Evolutionary conservation across 2,797 vertebrate genomes (phyloP).

Genomic region (Danionella dracula): DNA sequence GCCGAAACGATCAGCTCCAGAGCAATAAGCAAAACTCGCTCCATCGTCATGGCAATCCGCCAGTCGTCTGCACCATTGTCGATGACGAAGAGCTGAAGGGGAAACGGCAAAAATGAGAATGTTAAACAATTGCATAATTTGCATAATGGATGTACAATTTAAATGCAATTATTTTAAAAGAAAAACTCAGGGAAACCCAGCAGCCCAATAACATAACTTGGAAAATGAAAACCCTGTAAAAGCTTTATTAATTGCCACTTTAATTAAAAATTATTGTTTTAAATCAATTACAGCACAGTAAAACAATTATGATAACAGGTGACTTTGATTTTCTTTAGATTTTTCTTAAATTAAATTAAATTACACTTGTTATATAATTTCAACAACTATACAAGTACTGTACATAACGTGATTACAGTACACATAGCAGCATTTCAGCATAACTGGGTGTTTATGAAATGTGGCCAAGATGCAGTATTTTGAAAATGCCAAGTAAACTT

Average conservation of each 20-base stretch:
- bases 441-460: too few relatives aligned
- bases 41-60: constrained; percentile 97
- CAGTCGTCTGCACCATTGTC: constrained; percentile 98
- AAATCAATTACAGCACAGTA: neutral
- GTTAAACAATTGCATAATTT: constrained; percentile 35
- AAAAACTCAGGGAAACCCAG: neutral
- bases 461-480: too few relatives aligned
- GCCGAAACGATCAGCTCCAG: constrained; percentile 96
- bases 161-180: neutral
- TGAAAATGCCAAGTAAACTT: too few relatives aligned
- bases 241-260: neutral
- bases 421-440: too few relatives aligned
- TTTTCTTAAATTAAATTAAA: too few relatives aligned
- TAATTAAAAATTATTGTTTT: neutral
- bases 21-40: constrained; percentile 90
- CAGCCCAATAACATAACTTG: neutral
- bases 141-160: constrained; percentile 7
- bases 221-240: neutral
- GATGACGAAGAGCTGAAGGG: constrained; percentile 83
- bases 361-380: too few relatives aligned
- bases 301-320: neutral
- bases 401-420: too few relatives aligned
- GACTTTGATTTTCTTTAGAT: neutral
- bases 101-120: constrained; percentile 43
- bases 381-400: too few relatives aligned